Base-by-base conservation (phyloP, 2,797 vertebrate species). In the Rhodeus uyekii region DNA sequence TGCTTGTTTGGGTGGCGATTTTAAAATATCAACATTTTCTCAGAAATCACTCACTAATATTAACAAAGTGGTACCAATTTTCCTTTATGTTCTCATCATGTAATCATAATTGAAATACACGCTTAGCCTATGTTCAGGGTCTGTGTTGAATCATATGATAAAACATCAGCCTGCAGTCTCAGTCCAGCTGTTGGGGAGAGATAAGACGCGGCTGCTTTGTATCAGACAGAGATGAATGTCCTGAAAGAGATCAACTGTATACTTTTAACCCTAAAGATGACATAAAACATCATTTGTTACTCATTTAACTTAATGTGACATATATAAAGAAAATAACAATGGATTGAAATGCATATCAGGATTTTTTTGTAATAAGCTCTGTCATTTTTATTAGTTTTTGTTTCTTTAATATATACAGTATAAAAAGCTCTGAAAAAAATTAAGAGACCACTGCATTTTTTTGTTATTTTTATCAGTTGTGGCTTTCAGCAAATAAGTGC, bases 121-220 rank as follows among this genome's bases (percentile, higher is more conserved):
- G 68, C 68, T 50, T 34, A n/a, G n/a, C 42, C 8, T 71, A 18
- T 58, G 55, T 27, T 27, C 24, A 27, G 55, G 24, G 5, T 60
- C 24, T 60, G 24, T 72, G 29, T 19, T 34, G 61, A 5, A 34
- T 29, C 8, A 22, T 18, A 3, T 22, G 44, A 50, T 74, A 38
- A 73, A 74, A 74, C 34, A 53, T 34, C 29, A 22, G 68, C 27
- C 68, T 72, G 19, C 46, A 13, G 71, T 38, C 19, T 38, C 29
- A 74, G 71, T 74, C 50, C 71, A 74, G 71, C 48, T 74, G 71
- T 18, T 73, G 50, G 38, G 22, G 34, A 74, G 7, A 55, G 71
- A 74, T 74, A 55, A 74, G 71, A 74, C 22, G 8, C 55, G 10
- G 50, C 22, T 44, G 16, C n/a, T n/a, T 36, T 46, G 8, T 19